Evolutionary conservation across 2,113 vertebrate species (phyloP).

Genomic region (Sinocyclocheilus maitianheensis): DNA sequence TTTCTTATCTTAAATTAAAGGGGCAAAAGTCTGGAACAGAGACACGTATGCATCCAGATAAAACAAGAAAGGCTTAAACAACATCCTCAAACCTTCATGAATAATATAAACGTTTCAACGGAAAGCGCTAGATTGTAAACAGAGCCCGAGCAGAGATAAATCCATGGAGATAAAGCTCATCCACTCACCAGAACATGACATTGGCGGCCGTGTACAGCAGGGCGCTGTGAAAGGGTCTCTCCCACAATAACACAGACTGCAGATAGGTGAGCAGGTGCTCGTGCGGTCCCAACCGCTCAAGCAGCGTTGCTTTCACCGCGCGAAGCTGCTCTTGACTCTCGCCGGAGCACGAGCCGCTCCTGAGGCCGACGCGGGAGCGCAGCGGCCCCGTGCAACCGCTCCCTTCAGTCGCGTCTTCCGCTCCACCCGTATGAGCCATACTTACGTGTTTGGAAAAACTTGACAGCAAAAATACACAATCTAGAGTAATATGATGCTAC

Average conservation of each 20-base stretch:
- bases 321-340: conserved; percentile 79
- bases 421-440: conserved; percentile 59
- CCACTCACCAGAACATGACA: conserved; percentile 85
- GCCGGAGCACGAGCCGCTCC: neutral
- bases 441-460: conserved; percentile 29
- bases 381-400: conserved; percentile 36
- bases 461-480: conserved; percentile 45
- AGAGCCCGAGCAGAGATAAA: neutral
- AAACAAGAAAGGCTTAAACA: conserved; percentile 10
- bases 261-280: conserved; percentile 83
- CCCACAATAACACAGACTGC: conserved; percentile 88
- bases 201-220: conserved; percentile 79
- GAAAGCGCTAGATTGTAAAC: neutral
- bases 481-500: neutral
- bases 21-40: conserved; percentile 50
- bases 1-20: conserved; percentile 55
- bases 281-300: conserved; percentile 80
- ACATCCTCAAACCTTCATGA: neutral
- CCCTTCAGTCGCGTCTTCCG: conserved; percentile 49
- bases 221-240: conserved; percentile 83
- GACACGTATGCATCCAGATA: conserved; percentile 47
- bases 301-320: conserved; percentile 75
- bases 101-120: neutral
- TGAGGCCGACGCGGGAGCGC: conserved; percentile 58
- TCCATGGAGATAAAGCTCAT: conserved; percentile 26